Evolutionary conservation across 2,888 invertebrate genomes (phyloP).

Genomic region (Chloromyia formosa): DNA sequence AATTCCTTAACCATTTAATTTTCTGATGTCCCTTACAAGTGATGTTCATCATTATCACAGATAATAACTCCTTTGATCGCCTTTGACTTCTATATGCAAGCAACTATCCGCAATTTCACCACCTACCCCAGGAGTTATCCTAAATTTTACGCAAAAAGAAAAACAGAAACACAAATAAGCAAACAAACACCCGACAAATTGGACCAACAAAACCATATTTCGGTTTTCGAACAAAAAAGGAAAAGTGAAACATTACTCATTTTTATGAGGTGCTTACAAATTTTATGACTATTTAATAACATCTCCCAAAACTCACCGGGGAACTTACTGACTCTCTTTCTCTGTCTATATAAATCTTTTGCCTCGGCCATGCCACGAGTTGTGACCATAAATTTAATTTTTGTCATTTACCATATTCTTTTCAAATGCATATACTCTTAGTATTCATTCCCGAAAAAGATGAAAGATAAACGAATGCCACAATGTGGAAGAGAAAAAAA

Average conservation of each 20-base stretch:
- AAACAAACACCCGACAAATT: too few species aligned
- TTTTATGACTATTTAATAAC: slow-evolving; percentile 65
- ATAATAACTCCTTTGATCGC: too few species aligned
- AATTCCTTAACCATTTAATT: too few species aligned
- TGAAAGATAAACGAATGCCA: slow-evolving; percentile 3
- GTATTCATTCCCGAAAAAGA: slow-evolving; percentile 32
- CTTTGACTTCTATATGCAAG: too few species aligned
- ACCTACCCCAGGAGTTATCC: too few species aligned
- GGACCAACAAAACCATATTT: slow-evolving; percentile 8
- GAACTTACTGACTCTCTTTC: background rate
- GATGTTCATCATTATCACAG: too few species aligned
- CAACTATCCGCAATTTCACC: too few species aligned
- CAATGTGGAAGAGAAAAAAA: too few species aligned
- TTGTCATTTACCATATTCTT: slow-evolving; percentile 36
- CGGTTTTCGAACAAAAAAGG: background rate
- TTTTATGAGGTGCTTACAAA: slow-evolving; percentile 66
- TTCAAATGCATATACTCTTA: slow-evolving; percentile 3
- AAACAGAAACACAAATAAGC: too few species aligned
- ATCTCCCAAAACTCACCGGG: slow-evolving; percentile 50
- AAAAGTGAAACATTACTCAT: slow-evolving; percentile 52
- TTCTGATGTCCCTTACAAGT: too few species aligned
- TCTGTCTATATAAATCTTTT: too few species aligned
- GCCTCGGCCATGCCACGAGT: slow-evolving; percentile 36
- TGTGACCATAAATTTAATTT: slow-evolving; percentile 49
- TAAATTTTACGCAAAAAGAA: too few species aligned